phyloP scores from a whole-genome alignment of 2,797 vertebrate species.

The Enteromius anoplus region DNA sequence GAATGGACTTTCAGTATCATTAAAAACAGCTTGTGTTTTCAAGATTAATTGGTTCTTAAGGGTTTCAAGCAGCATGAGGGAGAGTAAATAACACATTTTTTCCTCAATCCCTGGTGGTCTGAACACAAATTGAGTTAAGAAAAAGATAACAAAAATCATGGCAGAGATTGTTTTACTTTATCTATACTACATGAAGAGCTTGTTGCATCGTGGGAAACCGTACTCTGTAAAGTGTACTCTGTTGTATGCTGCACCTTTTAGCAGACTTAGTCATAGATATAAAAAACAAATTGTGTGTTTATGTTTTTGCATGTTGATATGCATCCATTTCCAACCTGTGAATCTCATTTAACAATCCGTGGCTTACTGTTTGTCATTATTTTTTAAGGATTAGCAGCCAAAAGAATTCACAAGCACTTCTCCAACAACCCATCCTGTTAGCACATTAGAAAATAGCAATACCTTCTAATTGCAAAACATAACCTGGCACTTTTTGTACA shows the following conservation, averaged over 20 bases:
- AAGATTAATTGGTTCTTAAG: not conserved
- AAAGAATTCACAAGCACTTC: not conserved
- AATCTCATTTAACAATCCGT: not conserved
- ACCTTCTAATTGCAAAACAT: not conserved
- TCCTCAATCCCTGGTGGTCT: not conserved
- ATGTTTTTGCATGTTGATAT: not conserved
- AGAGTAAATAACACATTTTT: not conserved
- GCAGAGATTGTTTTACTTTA: not conserved
- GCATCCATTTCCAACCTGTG: not conserved
- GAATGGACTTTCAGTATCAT: not conserved
- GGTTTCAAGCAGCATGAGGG: not conserved
- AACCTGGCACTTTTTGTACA: not conserved
- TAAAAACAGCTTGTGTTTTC: not conserved
- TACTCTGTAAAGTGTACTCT: not conserved
- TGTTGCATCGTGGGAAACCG: not conserved
- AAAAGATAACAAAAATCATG: not conserved
- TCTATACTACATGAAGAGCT: not conserved
- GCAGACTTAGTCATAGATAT: not conserved
- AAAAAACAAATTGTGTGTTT: not conserved
- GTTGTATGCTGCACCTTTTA: not conserved
- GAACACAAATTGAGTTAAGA: too few relatives aligned
- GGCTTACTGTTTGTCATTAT: not conserved
- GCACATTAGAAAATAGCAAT: not conserved
- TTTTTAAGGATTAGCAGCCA: not conserved
- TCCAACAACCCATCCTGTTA: not conserved